A percentile compares a stretch with the other conserved stretches of the same genome.
Evolutionary conservation across 2,888 invertebrate species (phyloP).

Genomic region (Anarsia innoxiella): DNA sequence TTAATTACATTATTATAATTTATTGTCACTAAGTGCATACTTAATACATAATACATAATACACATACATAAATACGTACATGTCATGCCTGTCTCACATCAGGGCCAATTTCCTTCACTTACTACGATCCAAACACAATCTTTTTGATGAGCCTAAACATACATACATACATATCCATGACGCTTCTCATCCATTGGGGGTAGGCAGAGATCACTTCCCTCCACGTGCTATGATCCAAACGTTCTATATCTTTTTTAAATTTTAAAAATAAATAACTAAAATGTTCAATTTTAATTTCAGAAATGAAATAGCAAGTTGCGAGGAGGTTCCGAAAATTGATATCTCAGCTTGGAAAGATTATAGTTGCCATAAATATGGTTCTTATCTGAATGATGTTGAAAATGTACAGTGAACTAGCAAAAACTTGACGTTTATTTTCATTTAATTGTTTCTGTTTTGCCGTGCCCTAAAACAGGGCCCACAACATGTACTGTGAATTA

Average conservation of each 20-base stretch:
- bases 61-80: too few relatives aligned
- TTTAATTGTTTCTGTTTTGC: too few relatives aligned
- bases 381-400: not conserved
- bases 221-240: not conserved
- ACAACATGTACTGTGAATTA: too few relatives aligned
- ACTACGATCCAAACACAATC: not conserved
- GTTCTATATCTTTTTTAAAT: not conserved
- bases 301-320: not conserved
- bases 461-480: too few relatives aligned
- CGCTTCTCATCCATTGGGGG: not conserved
- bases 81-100: not conserved
- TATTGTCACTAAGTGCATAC: too few relatives aligned
- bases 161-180: too few relatives aligned
- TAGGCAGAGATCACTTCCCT: not conserved
- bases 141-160: too few relatives aligned
- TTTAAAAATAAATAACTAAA: not conserved
- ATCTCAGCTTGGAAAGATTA: constrained; percentile 8
- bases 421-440: too few relatives aligned
- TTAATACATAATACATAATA: too few relatives aligned
- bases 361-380: constrained; percentile 1
- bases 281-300: not conserved
- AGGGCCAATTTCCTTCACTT: not conserved
- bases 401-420: too few relatives aligned
- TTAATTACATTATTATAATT: too few relatives aligned
- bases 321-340: not conserved